phyloP scores from a whole-genome alignment of 2,888 invertebrate genomes.

The Idaea dimidiata region DNA sequence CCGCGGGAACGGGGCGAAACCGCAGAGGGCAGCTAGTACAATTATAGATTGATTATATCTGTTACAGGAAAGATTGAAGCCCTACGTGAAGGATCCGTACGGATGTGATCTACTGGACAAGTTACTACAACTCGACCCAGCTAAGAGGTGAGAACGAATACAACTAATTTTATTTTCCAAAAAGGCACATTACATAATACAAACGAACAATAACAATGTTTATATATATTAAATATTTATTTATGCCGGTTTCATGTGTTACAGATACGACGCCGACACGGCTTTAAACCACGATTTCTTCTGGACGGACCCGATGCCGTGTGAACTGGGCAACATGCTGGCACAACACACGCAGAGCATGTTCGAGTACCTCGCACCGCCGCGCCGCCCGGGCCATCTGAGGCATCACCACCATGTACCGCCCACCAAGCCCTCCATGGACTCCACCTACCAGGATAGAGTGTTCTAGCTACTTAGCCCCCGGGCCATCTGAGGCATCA shows the following conservation, averaged over 20 bases:
- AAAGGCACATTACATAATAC: too few relatives aligned
- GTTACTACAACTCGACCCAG: constrained; percentile 94
- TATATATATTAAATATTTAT: too few relatives aligned
- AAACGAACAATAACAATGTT: too few relatives aligned
- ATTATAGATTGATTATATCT: background rate
- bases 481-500: background rate
- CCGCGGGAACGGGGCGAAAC: too few relatives aligned
- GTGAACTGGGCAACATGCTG: constrained; percentile 94
- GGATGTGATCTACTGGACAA: constrained; percentile 97
- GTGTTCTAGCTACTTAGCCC: constrained; percentile 83
- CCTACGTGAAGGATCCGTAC: constrained; percentile 94
- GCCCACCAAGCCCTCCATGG: constrained; percentile 77
- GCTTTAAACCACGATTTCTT: constrained; percentile 99
- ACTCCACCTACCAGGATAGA: constrained; percentile 92
- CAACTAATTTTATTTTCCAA: too few relatives aligned
- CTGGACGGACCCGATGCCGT: constrained; percentile 98
- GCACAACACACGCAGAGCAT: constrained; percentile 94
- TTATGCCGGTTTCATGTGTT: too few relatives aligned
- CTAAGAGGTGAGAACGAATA: constrained; percentile 78
- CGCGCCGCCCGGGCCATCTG: constrained; percentile 87
- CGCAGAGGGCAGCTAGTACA: too few relatives aligned
- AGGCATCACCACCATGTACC: constrained; percentile 84
- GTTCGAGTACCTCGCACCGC: constrained; percentile 92
- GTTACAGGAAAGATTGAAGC: constrained; percentile 87
- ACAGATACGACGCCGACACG: constrained; percentile 90